Conservation (phyloP, 2,797 vertebrate genomes). For the Orientallactaga sibirica region DNA sequence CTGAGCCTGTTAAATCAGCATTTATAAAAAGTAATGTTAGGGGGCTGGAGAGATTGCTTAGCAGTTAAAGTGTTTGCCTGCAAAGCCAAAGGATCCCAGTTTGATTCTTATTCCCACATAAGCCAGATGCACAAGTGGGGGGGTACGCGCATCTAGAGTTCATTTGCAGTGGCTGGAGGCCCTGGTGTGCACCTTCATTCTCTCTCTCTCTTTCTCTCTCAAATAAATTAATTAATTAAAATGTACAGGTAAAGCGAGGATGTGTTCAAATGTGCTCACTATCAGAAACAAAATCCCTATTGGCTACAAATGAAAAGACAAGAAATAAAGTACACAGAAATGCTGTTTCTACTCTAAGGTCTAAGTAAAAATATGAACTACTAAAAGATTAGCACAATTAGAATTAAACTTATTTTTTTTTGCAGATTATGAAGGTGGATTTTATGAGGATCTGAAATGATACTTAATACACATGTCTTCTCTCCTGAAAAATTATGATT, state of each 20-base stretch:
- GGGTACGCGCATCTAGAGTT: too few relatives aligned
- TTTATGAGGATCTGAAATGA: background rate
- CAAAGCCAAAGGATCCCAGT: too few relatives aligned
- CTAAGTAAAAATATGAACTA: background rate
- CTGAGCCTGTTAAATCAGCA: background rate
- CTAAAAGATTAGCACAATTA: background rate
- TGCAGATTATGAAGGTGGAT: background rate
- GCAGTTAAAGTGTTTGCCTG: too few relatives aligned
- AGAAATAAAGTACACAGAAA: constrained; percentile 22
- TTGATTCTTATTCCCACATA: too few relatives aligned
- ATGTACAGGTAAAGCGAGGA: background rate
- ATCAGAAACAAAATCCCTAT: background rate
- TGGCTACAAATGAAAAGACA: background rate
- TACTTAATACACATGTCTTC: background rate
- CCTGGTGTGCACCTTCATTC: too few relatives aligned
- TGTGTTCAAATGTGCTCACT: background rate
- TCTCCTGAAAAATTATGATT: background rate
- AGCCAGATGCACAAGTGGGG: too few relatives aligned
- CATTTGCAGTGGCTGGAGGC: too few relatives aligned
- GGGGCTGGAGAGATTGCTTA: too few relatives aligned
- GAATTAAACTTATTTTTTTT: background rate
- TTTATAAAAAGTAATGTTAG: background rate
- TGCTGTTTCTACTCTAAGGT: background rate
- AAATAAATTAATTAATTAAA: background rate
- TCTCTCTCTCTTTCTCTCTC: too few relatives aligned